phyloP scores from a whole-genome alignment of 1,140 invertebrate genomes.

The Magallana gigas region DNA sequence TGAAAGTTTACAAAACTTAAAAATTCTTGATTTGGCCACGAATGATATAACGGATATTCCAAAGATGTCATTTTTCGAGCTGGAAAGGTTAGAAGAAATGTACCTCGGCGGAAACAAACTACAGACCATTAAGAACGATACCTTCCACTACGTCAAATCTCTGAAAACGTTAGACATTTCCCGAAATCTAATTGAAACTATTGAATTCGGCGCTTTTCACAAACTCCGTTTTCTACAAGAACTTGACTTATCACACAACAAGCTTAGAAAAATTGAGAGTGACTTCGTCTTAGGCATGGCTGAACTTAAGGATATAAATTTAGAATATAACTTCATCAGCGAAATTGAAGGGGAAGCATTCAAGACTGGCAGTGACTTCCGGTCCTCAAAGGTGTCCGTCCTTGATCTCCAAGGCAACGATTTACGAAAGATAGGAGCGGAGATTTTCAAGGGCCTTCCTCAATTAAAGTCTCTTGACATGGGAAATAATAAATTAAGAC shows the following conservation, averaged over 20 bases:
- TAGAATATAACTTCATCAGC: constrained; percentile 55
- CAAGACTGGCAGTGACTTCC: constrained; percentile 8
- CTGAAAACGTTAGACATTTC: constrained; percentile 54
- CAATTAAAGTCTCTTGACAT: constrained; percentile 45
- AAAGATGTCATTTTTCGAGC: constrained; percentile 30
- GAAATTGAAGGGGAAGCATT: constrained; percentile 44
- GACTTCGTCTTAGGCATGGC: constrained; percentile 40
- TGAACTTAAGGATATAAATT: constrained; percentile 49
- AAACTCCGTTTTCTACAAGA: constrained; percentile 15
- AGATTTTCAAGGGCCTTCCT: constrained; percentile 50
- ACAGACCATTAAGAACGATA: constrained; percentile 41
- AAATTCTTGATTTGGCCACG: constrained; percentile 53
- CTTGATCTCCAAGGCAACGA: constrained; percentile 50
- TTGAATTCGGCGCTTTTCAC: constrained; percentile 36
- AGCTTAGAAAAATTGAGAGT: constrained; percentile 35
- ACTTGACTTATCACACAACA: constrained; percentile 52
- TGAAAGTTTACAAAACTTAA: constrained; percentile 44
- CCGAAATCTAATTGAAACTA: constrained; percentile 44
- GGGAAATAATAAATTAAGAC: constrained; percentile 53
- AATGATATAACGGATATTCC: constrained; percentile 52
- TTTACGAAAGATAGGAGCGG: constrained; percentile 45
- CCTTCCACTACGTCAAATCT: constrained; percentile 19
- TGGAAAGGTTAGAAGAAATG: constrained; percentile 48
- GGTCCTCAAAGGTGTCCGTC: constrained; percentile 37
- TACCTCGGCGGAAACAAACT: constrained; percentile 52